A percentile compares a stretch with the other conserved stretches of the same genome.
These are phyloP conservation scores for Lerista edwardsae DNA, from an alignment of 2,797 vertebrate genomes.

Conservation along the genomic window DNA sequence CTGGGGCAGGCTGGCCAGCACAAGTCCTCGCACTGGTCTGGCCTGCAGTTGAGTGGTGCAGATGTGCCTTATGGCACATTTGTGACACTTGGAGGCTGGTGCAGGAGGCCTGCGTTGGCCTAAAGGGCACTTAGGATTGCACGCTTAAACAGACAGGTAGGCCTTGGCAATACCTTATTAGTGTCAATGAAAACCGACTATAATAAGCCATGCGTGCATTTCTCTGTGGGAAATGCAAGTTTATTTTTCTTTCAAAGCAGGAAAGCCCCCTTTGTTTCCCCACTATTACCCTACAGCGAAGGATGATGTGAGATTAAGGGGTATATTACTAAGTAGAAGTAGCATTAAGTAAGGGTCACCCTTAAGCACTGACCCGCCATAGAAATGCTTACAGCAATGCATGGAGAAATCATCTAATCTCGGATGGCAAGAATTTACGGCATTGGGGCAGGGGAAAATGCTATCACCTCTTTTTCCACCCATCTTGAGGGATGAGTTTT, in stretches of 20 bases:
- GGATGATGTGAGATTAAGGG: conserved; percentile 63
- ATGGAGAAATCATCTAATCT: conserved; percentile 68
- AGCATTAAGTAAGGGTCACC: conserved; percentile 68
- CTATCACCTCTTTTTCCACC: conserved; percentile 51
- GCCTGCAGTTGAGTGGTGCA: no score
- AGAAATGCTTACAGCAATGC: conserved; percentile 69
- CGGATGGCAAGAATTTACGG: conserved; percentile 72
- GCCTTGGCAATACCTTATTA: conserved; percentile 62
- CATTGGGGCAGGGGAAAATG: conserved; percentile 53
- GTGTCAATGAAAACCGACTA: conserved; percentile 52
- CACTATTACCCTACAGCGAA: conserved; percentile 65
- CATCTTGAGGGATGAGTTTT: conserved; percentile 62
- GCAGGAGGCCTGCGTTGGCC: no score
- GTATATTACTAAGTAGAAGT: conserved; percentile 71
- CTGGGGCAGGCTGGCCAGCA: no score
- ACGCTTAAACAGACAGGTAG: conserved; percentile 62
- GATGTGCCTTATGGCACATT: no score
- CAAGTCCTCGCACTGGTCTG: no score
- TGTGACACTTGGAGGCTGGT: no score
- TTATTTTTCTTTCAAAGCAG: conserved; percentile 44
- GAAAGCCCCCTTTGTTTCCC: conserved; percentile 59
- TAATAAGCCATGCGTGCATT: conserved; percentile 50
- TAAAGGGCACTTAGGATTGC: no score
- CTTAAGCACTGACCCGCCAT: conserved; percentile 70
- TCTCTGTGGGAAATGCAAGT: conserved; percentile 55